phyloP scores from a whole-genome alignment of 2,888 invertebrate genomes.

The Sycophila texana region DNA sequence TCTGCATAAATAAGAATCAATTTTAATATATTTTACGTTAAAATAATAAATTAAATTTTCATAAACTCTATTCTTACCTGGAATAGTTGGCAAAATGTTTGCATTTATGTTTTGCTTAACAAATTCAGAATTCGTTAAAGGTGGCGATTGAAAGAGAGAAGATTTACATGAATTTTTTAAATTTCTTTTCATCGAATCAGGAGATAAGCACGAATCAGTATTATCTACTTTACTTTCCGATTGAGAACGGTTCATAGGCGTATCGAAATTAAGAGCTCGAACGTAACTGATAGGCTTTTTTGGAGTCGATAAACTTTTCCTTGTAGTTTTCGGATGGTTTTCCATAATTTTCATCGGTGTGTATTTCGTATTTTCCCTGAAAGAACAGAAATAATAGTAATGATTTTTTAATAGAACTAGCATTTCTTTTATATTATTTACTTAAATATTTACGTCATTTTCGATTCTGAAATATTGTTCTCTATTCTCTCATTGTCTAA shows the following conservation, averaged over 20 bases:
- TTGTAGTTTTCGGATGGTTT: constrained; percentile 9
- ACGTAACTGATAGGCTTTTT: constrained; percentile 49
- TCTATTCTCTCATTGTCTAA: constrained; percentile 7
- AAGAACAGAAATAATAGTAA: too few species aligned
- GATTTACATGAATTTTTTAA: constrained; percentile 43
- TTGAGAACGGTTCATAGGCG: constrained; percentile 19
- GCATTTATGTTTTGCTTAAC: constrained; percentile 2
- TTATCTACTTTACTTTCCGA: constrained; percentile 45
- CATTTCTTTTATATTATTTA: neutral
- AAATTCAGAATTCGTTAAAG: constrained; percentile 27
- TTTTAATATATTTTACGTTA: too few species aligned
- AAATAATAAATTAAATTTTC: too few species aligned
- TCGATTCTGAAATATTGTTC: neutral
- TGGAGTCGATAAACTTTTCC: constrained; percentile 44
- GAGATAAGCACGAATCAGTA: neutral
- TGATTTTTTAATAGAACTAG: too few species aligned
- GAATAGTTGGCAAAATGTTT: neutral
- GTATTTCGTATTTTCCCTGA: constrained; percentile 4
- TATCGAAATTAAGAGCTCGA: constrained; percentile 43
- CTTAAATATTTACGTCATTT: constrained; percentile 2
- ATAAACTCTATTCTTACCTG: neutral
- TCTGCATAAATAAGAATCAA: too few species aligned
- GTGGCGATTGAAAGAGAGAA: constrained; percentile 46
- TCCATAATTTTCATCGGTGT: constrained; percentile 33
- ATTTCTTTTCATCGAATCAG: constrained; percentile 21